Conservation (phyloP, 2,888 invertebrate species). For the Melinaea marsaeus region DNA sequence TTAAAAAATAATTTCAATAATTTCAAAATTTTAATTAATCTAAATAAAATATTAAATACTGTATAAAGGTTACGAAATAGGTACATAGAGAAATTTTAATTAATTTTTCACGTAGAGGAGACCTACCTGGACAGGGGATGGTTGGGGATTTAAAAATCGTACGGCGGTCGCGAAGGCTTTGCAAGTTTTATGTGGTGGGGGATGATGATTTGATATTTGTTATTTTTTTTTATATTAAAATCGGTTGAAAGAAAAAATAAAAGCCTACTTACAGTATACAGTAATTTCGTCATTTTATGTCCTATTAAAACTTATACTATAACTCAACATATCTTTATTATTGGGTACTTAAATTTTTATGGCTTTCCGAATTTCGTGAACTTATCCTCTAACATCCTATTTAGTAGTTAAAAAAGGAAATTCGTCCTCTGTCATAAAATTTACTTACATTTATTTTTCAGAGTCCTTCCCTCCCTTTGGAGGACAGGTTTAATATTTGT, state of each 20-base stretch:
- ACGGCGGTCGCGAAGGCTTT: background rate
- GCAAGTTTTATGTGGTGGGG: background rate
- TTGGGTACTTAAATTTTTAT: slow-evolving; percentile 1
- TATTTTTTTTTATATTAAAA: too few species aligned
- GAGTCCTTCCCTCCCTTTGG: slow-evolving; percentile 6
- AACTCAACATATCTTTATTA: slow-evolving; percentile 4
- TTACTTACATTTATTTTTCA: slow-evolving; percentile 4
- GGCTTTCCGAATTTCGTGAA: slow-evolving; percentile 3
- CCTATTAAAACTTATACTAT: slow-evolving; percentile 3
- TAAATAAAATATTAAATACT: too few species aligned
- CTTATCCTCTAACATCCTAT: slow-evolving; percentile 1
- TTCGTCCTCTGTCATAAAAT: slow-evolving; percentile 6
- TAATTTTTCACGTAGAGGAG: slow-evolving; percentile 28
- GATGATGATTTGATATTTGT: background rate
- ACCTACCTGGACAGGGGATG: slow-evolving; percentile 9
- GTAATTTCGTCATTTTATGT: background rate
- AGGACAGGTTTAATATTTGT: background rate
- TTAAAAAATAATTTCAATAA: too few species aligned
- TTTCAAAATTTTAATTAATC: too few species aligned
- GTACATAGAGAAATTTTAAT: slow-evolving; percentile 24
- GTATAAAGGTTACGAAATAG: background rate
- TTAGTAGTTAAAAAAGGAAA: slow-evolving; percentile 3
- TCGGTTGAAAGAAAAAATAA: background rate
- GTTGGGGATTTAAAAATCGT: slow-evolving; percentile 18
- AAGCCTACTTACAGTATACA: background rate